These are phyloP conservation scores for Muscicapa adusta DNA, from an alignment of 2,113 vertebrate species.

Conservation along the genomic window DNA sequence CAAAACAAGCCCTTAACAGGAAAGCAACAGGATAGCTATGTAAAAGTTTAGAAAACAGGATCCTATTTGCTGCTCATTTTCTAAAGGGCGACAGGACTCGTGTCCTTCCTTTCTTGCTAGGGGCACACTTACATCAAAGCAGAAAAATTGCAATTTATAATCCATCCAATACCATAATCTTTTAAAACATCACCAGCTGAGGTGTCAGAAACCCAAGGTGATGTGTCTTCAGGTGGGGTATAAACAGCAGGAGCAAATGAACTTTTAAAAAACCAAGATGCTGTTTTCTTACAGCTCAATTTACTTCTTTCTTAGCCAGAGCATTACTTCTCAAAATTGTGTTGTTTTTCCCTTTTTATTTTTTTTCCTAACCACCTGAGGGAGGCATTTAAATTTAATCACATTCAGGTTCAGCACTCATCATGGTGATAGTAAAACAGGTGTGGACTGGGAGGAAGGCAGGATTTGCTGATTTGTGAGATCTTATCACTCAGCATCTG, in stretches of 20 bases:
- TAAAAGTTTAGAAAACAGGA: background rate
- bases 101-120: background rate
- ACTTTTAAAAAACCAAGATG: conserved; percentile 51
- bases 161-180: background rate
- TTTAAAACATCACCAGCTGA: background rate
- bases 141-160: background rate
- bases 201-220: background rate
- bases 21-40: background rate
- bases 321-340: conserved; percentile 17
- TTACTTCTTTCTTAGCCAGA: conserved; percentile 35
- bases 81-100: background rate
- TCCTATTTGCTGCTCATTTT: background rate
- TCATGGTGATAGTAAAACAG: conserved; percentile 40
- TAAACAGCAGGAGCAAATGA: conserved; percentile 60
- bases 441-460: background rate
- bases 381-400: conserved; percentile 59
- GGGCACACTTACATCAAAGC: background rate
- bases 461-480: conserved; percentile 11
- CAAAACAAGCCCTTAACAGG: background rate
- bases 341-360: background rate
- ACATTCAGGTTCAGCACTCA: background rate
- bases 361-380: conserved; percentile 14
- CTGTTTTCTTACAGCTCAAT: conserved; percentile 33
- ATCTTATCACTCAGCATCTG: background rate
- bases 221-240: conserved; percentile 48